Conservation (phyloP, 2,113 vertebrate genomes). For the human region GRCh38 chr12:123123001-123123500, state of each 20-base stretch:
- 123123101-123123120: neutral
- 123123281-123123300: neutral
- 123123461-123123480: too few relatives aligned
- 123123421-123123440: too few relatives aligned
- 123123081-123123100: fast-evolving
- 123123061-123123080: fast-evolving
- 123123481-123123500: too few relatives aligned
- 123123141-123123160: neutral
- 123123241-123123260: neutral
- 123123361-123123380: too few relatives aligned
- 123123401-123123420: too few relatives aligned
- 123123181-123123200: fast-evolving
- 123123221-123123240: neutral
- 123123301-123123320: neutral
- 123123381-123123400: too few relatives aligned
- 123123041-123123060: fast-evolving
- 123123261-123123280: neutral
- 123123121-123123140: too few relatives aligned
- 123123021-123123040: neutral
- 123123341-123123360: too few relatives aligned
- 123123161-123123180: fast-evolving
- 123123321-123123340: too few relatives aligned
- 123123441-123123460: too few relatives aligned
- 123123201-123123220: neutral
- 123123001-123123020: neutral